phyloP scores from a whole-genome alignment of 2,888 invertebrate species.

The Caprella mutica region DNA sequence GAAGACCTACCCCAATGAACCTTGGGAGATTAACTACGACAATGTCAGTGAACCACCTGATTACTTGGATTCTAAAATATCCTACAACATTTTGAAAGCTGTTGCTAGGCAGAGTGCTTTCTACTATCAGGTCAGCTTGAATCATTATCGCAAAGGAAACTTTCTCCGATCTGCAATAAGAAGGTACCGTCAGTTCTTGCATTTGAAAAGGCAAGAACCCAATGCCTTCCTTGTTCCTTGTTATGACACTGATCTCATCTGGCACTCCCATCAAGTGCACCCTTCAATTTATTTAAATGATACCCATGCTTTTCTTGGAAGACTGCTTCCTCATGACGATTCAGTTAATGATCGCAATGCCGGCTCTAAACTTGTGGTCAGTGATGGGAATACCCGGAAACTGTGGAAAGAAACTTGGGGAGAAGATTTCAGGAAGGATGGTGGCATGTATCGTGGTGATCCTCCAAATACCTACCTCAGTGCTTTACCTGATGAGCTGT shows the following conservation, averaged over 20 bases:
- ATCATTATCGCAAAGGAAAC: slow-evolving; percentile 22
- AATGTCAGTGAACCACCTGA: too few relatives aligned
- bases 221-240: slow-evolving; percentile 32
- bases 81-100: slow-evolving; percentile 24
- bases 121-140: slow-evolving; percentile 30
- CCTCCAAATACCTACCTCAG: slow-evolving; percentile 18
- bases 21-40: slow-evolving; percentile 8
- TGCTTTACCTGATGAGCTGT: slow-evolving; percentile 7
- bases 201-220: slow-evolving; percentile 21
- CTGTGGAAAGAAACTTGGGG: slow-evolving; percentile 25
- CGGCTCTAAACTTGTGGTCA: slow-evolving; percentile 18
- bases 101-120: slow-evolving; percentile 29
- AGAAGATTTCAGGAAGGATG: slow-evolving; percentile 19
- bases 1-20: slow-evolving; percentile 15
- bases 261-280: slow-evolving; percentile 33
- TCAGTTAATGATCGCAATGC: slow-evolving; percentile 31
- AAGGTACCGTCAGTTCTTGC: slow-evolving; percentile 29
- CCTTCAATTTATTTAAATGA: slow-evolving; percentile 24
- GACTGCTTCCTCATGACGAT: slow-evolving; percentile 31
- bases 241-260: slow-evolving; percentile 33
- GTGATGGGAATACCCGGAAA: slow-evolving; percentile 18
- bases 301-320: slow-evolving; percentile 19
- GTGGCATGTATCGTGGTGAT: slow-evolving; percentile 27
- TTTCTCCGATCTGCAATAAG: slow-evolving; percentile 17
- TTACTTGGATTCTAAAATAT: slow-evolving; percentile 11